Evolutionary conservation across 2,113 vertebrate genomes (phyloP), one percentile per base, ranked within the genome.

Genomic region (Jaculus jaculus): DNA sequence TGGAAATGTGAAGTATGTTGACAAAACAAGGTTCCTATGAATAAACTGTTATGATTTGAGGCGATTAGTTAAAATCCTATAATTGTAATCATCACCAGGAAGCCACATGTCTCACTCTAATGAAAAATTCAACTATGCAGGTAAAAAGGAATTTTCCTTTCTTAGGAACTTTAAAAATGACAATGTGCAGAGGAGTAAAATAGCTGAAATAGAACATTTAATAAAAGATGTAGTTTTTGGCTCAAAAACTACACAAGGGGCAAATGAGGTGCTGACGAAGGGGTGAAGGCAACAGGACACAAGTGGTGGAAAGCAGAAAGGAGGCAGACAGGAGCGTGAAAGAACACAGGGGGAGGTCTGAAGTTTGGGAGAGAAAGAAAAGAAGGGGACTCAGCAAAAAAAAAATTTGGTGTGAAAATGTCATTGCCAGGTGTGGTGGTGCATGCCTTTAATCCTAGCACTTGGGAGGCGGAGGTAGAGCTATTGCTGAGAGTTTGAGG

Each of bases 151-250:
- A 68, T 80, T 60, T 74, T 30, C 37, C 68, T n/a, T n/a, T 69
- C 20, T 81, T 77, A 73, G 51, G 34, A 91, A 82, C 16, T 28
- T 96, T 87, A 69, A 51, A 77, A 84, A 47, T 60, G 80, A 80
- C 24, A 89, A 32, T 54, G 51, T 42, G 3, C 17, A 51, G 47
- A 92, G 51, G 84, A 87, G 84, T 92, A 87, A 95, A 82, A 72
- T 37, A 89, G n/a, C 3, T 26, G 32, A 87, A 47, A 87, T 0
- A 78, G 68, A 75, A 60, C 34, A 28, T n/a, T 87, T 91, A 60
- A 78, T 87, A 84, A n/a, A 83, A 68, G 88, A 91, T 72, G 18
- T 54, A 54, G 20, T 89, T 77, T 42, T 69, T 74, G 30, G 23
- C 11, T 75, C 3, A 73, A 84, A 47, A 47, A 47, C 42, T 47